These are phyloP conservation scores for Tragulus kanchil DNA, from an alignment of 2,113 vertebrate species.

Conservation along the genomic window DNA sequence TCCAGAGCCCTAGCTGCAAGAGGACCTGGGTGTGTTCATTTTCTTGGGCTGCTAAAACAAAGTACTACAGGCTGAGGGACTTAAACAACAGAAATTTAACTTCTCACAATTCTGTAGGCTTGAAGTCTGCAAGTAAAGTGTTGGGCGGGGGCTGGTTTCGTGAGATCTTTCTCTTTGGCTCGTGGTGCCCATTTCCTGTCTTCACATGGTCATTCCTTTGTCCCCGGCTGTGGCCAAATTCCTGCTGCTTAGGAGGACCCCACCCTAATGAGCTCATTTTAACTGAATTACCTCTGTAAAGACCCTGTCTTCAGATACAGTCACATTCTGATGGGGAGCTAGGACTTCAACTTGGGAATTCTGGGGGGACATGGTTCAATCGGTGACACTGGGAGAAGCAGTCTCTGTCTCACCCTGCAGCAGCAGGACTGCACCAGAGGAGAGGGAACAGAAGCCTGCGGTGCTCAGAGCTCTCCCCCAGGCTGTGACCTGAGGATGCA, in stretches of 20 bases:
- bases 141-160: neutral
- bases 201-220: neutral
- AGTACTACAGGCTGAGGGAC: neutral
- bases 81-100: neutral
- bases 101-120: neutral
- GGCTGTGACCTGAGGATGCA: neutral
- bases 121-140: neutral
- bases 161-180: neutral
- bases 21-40: neutral
- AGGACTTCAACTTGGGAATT: neutral
- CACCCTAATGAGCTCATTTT: neutral
- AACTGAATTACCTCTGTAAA: neutral
- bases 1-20: too few relatives aligned
- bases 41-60: neutral
- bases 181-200: neutral
- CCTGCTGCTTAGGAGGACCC: neutral
- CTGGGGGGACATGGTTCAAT: too few relatives aligned
- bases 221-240: neutral
- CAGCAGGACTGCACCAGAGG: too few relatives aligned
- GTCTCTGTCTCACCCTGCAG: neutral
- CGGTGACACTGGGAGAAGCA: neutral
- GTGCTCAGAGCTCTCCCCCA: neutral
- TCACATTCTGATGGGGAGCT: neutral
- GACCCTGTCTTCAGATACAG: neutral
- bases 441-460: neutral